These are phyloP conservation scores for Nothobranchius furzeri DNA, from an alignment of 2,113 vertebrate genomes.

Conservation along the genomic window DNA sequence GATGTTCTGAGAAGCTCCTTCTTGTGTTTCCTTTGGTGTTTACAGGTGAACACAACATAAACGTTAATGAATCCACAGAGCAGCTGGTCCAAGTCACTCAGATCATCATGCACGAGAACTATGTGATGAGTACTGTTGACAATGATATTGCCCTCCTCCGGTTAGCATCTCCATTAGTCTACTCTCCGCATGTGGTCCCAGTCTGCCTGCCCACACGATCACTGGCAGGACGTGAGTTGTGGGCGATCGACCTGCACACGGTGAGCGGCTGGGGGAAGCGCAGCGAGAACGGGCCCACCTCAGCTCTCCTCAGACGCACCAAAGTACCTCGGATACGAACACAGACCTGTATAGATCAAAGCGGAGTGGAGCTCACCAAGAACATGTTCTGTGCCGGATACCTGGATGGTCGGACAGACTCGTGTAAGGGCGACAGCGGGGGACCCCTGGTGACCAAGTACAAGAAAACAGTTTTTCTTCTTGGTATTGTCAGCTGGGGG, in stretches of 20 bases:
- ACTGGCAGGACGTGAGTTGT: constrained; percentile 79
- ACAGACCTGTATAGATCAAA: constrained; percentile 81
- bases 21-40: no score
- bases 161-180: constrained; percentile 71
- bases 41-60: constrained; percentile 83
- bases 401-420: constrained; percentile 81
- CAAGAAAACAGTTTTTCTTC: constrained; percentile 85
- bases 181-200: constrained; percentile 80
- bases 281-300: constrained; percentile 80
- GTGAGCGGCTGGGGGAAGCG: constrained; percentile 93
- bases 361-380: constrained; percentile 76
- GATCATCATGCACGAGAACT: constrained; percentile 77
- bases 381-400: constrained; percentile 99
- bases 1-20: neutral
- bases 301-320: constrained; percentile 80
- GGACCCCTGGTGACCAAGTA: constrained; percentile 89
- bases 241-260: constrained; percentile 77
- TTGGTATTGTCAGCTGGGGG: constrained; percentile 95
- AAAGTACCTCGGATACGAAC: constrained; percentile 85
- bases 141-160: constrained; percentile 88
- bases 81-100: constrained; percentile 74
- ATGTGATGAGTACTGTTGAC: constrained; percentile 61
- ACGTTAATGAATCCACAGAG: constrained; percentile 79
- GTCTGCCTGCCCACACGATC: constrained; percentile 84
- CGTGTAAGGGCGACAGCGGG: constrained; percentile 94